Base-by-base conservation (phyloP, 2,888 invertebrate species). In the Drosophila infuscata region DNA sequence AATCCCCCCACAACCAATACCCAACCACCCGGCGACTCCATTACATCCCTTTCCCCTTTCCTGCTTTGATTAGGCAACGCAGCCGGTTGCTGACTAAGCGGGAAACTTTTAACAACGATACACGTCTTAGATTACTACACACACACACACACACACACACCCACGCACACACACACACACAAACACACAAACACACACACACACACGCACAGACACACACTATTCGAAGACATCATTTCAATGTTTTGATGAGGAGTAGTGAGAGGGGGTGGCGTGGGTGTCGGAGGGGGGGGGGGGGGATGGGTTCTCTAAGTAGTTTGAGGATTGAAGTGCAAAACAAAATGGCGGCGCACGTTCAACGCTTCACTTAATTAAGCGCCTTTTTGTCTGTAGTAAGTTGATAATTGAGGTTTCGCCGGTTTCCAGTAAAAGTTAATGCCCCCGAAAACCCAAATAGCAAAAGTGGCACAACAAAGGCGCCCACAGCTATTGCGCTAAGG, bases 351-450 rank as follows among this genome's bases (percentile, higher is more conserved):
- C 86, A 81, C 83, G 83, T 84, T 83, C 79, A 67, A 62, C 79
- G 83, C 85, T 80, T 86, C 86, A 85, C 83, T 88, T 86, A 86
- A 86, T 86, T 86, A 86, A 88, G 88, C 83, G 83, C 87, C 87
- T 80, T 78, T 83, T 86, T 86, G 87, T 84, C 87, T 83, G 80
- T 78, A 80, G 80, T 86, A 86, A 86, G 86, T 86, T 88, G 88
- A 88, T 86, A 86, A 86, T 86, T 88, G 88, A 85, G 86, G 85
- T 88, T 85, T 82, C 73, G 81, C 76, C 86, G 72, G 76, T 76
- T 83, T 76, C 74, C 70, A 72, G 86, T 76, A 76, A 82, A 83
- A 86, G 77, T 83, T 84, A 83, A 86, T 86, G 77, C 84, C 82
- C 72, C 67, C 68, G 61, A 70, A 64, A 71, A 61, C 71, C 78